Conservation (phyloP, 2,888 invertebrate genomes). For the Gastrophysa polygoni region DNA sequence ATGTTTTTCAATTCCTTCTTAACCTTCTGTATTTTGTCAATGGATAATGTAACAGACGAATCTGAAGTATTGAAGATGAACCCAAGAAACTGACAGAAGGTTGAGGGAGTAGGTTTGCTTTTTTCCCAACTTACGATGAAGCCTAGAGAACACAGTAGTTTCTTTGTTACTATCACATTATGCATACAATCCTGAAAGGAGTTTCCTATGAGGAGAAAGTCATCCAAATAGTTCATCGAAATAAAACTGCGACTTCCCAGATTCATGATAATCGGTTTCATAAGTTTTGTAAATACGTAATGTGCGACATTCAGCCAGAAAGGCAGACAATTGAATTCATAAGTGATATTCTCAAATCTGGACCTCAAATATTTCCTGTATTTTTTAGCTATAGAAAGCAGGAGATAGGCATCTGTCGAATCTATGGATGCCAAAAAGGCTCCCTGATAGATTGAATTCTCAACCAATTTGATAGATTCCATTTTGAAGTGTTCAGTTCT, state of each 20-base stretch:
- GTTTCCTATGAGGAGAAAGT: constrained; percentile 21
- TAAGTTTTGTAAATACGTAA: constrained; percentile 38
- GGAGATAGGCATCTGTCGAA: constrained; percentile 10
- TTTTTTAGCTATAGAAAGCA: neutral
- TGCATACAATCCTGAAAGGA: neutral
- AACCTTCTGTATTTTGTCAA: no score
- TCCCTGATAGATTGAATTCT: neutral
- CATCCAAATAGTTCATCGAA: constrained; percentile 32
- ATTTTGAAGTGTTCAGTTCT: constrained; percentile 10
- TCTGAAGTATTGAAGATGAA: no score
- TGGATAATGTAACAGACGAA: no score
- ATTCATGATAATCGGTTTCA: constrained; percentile 29
- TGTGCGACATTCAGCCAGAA: constrained; percentile 7
- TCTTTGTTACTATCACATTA: no score
- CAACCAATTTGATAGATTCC: constrained; percentile 9
- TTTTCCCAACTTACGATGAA: no score
- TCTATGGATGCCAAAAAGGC: constrained; percentile 12
- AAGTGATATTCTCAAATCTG: neutral
- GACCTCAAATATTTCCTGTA: constrained; percentile 6
- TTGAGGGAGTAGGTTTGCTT: no score
- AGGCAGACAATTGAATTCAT: constrained; percentile 15
- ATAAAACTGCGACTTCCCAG: constrained; percentile 22
- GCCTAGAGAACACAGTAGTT: no score
- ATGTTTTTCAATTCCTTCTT: no score
- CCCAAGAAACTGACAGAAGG: no score